Evolutionary conservation across 2,888 invertebrate species (phyloP).

Genomic region (Drosophila barbarae): DNA sequence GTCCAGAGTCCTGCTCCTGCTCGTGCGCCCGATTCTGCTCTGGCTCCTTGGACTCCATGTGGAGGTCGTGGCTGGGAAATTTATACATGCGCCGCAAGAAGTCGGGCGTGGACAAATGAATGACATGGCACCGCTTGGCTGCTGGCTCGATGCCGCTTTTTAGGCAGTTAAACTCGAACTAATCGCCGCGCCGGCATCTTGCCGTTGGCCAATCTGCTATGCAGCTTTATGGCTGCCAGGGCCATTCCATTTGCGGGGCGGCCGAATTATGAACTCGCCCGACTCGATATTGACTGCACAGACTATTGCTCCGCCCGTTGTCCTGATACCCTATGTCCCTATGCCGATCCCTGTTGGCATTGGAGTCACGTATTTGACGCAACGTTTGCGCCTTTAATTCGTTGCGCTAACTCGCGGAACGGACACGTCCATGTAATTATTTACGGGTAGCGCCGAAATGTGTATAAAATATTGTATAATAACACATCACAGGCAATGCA

Average conservation of each 20-base stretch:
- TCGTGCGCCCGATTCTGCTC: conserved; percentile 1
- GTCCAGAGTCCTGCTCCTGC: conserved; percentile 32
- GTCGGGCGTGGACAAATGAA: conserved; percentile 74
- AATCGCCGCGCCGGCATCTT: conserved; percentile 63
- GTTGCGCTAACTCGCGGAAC: conserved; percentile 56
- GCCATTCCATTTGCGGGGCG: conserved; percentile 65
- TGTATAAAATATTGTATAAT: conserved; percentile 49
- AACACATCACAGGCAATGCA: conserved; percentile 61
- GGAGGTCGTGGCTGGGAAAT: conserved; percentile 63
- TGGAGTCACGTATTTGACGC: conserved; percentile 75
- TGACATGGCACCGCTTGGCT: conserved; percentile 60
- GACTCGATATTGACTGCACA: conserved; percentile 56
- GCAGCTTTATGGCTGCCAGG: conserved; percentile 64
- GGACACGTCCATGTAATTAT: conserved; percentile 69
- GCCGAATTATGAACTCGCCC: conserved; percentile 67
- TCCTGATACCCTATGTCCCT: neutral
- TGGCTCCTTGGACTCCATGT: conserved; percentile 34
- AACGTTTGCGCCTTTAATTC: conserved; percentile 73
- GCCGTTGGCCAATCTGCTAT: conserved; percentile 58
- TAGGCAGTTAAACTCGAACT: conserved; percentile 69
- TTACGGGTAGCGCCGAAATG: conserved; percentile 64
- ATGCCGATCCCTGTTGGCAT: conserved; percentile 49
- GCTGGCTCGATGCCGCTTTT: conserved; percentile 38
- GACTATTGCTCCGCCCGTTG: conserved; percentile 6
- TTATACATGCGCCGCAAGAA: conserved; percentile 70